These are phyloP conservation scores for Climacteris rufus DNA, from an alignment of 2,113 vertebrate species.

Conservation along the genomic window DNA sequence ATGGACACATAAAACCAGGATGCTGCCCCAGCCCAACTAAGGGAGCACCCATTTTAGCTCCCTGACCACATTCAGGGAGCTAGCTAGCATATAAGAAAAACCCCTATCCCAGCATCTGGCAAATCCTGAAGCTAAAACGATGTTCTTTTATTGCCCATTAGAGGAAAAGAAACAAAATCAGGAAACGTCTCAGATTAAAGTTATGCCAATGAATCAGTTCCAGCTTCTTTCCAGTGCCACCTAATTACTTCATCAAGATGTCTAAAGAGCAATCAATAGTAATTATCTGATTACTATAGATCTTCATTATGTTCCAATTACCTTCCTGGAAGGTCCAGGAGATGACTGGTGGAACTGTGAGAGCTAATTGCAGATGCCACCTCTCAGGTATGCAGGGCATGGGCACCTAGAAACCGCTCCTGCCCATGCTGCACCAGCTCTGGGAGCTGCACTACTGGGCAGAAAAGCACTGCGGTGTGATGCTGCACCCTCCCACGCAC, in stretches of 20 bases:
- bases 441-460: not conserved
- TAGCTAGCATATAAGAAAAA: conserved; percentile 41
- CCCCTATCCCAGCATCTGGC: conserved; percentile 34
- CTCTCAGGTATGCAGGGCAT: fast-evolving
- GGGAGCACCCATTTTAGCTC: not conserved
- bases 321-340: conserved; percentile 60
- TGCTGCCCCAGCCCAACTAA: not conserved
- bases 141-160: conserved; percentile 68
- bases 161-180: conserved; percentile 71
- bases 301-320: conserved; percentile 75
- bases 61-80: not conserved
- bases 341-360: conserved; percentile 18
- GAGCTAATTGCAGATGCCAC: conserved; percentile 43
- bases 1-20: not conserved
- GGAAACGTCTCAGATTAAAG: conserved; percentile 64
- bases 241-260: conserved; percentile 75
- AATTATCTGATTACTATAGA: conserved; percentile 79
- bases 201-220: conserved; percentile 70
- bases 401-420: fast-evolving
- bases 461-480: fast-evolving
- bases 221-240: conserved; percentile 62
- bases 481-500: not conserved
- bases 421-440: fast-evolving
- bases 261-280: conserved; percentile 74
- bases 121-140: conserved; percentile 58